These are phyloP conservation scores for Synodontis membranacea DNA, from an alignment of 2,113 vertebrate genomes.

Conservation along the genomic window DNA sequence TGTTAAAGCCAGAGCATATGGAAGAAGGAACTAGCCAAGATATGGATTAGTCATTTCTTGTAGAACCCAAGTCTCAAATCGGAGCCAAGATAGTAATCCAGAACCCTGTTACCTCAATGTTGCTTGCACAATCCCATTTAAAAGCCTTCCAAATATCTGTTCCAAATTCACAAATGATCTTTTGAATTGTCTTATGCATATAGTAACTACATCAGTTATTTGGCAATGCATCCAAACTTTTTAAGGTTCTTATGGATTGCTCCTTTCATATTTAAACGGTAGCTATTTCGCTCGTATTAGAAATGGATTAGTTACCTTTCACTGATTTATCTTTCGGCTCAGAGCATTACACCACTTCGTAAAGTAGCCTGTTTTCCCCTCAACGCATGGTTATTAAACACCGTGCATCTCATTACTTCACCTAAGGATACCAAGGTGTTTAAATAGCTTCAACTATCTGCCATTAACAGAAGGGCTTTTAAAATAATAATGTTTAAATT, in stretches of 20 bases:
- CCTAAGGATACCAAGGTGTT: slow-evolving; percentile 5
- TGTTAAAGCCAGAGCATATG: slow-evolving; percentile 24
- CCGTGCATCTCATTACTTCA: background rate
- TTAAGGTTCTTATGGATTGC: background rate
- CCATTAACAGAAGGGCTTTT: slow-evolving; percentile 33
- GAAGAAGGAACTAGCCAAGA: slow-evolving; percentile 2
- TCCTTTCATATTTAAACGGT: background rate
- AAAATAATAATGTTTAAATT: slow-evolving; percentile 11
- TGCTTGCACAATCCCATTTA: slow-evolving; percentile 33
- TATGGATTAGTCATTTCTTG: slow-evolving; percentile 8
- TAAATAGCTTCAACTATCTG: slow-evolving; percentile 1
- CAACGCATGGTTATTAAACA: background rate
- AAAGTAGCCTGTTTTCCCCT: background rate
- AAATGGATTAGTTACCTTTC: background rate
- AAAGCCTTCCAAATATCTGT: slow-evolving; percentile 8
- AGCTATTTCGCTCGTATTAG: background rate
- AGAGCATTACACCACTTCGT: background rate
- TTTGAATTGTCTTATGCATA: background rate
- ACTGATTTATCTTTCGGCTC: background rate
- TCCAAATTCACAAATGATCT: background rate
- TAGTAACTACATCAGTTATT: background rate
- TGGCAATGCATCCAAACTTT: background rate
- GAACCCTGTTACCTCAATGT: slow-evolving; percentile 21
- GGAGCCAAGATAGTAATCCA: slow-evolving; percentile 13
- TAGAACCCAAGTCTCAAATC: background rate